These are phyloP conservation scores for Drosophila falleni DNA, from an alignment of 2,888 invertebrate genomes.

Conservation along the genomic window DNA sequence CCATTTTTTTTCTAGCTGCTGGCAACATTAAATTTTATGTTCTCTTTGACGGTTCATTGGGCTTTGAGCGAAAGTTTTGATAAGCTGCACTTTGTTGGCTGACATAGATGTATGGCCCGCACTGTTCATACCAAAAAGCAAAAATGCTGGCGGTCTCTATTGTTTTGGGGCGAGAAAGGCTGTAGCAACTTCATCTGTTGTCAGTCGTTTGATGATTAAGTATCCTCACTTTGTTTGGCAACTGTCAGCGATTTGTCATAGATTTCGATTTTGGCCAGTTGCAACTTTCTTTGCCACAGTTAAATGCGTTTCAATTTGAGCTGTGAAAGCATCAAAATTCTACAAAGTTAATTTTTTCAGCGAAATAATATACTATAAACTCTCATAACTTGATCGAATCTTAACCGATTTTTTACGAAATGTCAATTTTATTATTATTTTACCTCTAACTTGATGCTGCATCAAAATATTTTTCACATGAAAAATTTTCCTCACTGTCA, in stretches of 20 bases:
- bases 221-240: conserved; percentile 30
- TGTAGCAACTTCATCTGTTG: conserved; percentile 33
- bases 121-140: conserved; percentile 37
- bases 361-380: neutral
- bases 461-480: too few relatives aligned
- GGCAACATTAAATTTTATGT: conserved; percentile 33
- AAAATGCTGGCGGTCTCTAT: conserved; percentile 13
- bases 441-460: too few relatives aligned
- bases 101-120: conserved; percentile 45
- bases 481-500: too few relatives aligned
- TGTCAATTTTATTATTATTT: too few relatives aligned
- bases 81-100: conserved; percentile 23
- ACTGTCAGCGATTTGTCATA: conserved; percentile 58
- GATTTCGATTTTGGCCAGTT: conserved; percentile 30
- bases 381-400: too few relatives aligned
- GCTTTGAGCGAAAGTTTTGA: conserved; percentile 39
- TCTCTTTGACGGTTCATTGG: conserved; percentile 18
- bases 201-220: conserved; percentile 41
- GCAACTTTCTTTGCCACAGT: conserved; percentile 40
- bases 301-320: conserved; percentile 42
- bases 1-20: neutral
- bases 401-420: too few relatives aligned
- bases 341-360: neutral
- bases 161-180: conserved; percentile 10
- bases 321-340: neutral